These are phyloP conservation scores for Eremobia ochroleuca DNA, from an alignment of 2,888 invertebrate species.

Conservation along the genomic window DNA sequence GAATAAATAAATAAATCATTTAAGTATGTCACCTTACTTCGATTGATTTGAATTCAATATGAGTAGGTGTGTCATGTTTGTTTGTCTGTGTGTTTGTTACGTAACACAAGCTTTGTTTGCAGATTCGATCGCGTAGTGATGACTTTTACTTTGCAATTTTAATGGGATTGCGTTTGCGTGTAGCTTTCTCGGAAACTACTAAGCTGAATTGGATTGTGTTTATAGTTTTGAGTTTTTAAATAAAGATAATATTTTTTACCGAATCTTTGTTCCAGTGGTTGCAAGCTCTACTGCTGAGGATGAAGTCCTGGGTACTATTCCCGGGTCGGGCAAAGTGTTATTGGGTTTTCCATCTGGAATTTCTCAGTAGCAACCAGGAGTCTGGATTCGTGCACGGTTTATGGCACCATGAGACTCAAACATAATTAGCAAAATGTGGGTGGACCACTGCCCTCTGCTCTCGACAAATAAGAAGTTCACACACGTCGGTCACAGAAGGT, in stretches of 20 bases:
- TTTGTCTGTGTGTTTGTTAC: constrained; percentile 33
- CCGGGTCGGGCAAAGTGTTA: no score
- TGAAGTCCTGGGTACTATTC: no score
- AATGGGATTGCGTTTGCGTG: constrained; percentile 26
- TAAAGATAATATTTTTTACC: not conserved
- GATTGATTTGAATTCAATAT: constrained; percentile 39
- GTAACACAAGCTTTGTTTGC: constrained; percentile 43
- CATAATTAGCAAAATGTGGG: no score
- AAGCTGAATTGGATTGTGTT: constrained; percentile 1
- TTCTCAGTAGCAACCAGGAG: no score
- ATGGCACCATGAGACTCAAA: no score
- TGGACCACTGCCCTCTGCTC: no score
- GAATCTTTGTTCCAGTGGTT: no score
- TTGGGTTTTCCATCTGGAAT: no score
- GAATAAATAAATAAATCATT: constrained; percentile 42
- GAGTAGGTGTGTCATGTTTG: constrained; percentile 33
- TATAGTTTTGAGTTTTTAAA: not conserved
- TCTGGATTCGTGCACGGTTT: no score
- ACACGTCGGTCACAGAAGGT: no score
- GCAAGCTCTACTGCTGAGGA: no score
- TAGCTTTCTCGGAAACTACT: constrained; percentile 49
- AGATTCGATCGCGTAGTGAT: constrained; percentile 10
- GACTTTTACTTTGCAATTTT: constrained; percentile 52
- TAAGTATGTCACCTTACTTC: constrained; percentile 27
- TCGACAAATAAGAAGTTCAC: no score